phyloP scores from a whole-genome alignment of 30 jellyfish, hydroid and myxozoan genomes.

The Aurelia aurita complex sp. Pacific region DNA sequence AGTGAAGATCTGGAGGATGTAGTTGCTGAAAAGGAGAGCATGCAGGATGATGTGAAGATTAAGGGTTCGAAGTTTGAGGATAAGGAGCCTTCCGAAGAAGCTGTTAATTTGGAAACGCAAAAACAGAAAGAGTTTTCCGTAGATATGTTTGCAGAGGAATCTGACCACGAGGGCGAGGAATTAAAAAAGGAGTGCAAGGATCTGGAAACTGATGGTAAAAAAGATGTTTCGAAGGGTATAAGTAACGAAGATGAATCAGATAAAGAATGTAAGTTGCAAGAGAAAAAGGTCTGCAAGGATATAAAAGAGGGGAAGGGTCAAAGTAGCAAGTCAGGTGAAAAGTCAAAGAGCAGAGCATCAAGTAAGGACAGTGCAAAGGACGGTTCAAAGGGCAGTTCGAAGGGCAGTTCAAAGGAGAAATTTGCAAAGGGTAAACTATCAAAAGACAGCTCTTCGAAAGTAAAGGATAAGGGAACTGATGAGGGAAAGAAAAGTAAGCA shows the following conservation, averaged over 20 bases:
- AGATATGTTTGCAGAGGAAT: slow-evolving; percentile 47
- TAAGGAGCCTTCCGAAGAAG: background rate
- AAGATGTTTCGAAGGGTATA: background rate
- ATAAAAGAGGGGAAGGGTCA: background rate
- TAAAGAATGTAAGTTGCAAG: background rate
- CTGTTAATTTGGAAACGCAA: background rate
- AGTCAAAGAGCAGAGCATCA: background rate
- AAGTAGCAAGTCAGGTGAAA: background rate
- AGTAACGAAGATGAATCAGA: background rate
- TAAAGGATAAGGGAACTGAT: background rate
- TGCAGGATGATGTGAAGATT: background rate
- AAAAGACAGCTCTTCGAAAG: background rate
- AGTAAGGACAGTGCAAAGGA: background rate
- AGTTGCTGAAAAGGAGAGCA: background rate
- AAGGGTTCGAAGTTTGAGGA: background rate
- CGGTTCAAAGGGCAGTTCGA: background rate
- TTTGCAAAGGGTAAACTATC: background rate
- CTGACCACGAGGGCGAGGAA: slow-evolving; percentile 29
- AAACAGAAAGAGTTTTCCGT: slow-evolving; percentile 25
- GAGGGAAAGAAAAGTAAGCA: slow-evolving; percentile 7
- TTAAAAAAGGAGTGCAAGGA: background rate
- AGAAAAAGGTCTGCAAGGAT: background rate
- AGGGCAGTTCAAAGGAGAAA: background rate
- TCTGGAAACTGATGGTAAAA: no score
- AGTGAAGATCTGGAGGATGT: background rate